Conservation (phyloP, 2,797 vertebrate genomes). For the Hippopotamyrus pictus region DNA sequence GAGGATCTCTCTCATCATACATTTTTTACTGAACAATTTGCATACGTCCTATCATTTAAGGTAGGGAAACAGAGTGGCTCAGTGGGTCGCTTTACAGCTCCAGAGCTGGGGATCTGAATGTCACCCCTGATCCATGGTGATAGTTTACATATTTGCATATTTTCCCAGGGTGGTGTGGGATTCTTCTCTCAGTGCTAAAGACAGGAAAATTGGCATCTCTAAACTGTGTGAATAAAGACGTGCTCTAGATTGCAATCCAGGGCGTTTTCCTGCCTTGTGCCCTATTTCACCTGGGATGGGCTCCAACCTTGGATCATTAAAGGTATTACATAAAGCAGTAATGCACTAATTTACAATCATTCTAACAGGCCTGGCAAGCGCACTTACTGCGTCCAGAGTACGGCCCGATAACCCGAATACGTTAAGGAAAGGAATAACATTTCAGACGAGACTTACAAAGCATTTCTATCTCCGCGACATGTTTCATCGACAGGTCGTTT, state of each 20-base stretch:
- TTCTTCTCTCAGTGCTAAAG: not conserved
- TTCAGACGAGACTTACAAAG: slow-evolving; percentile 69
- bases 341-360: not conserved
- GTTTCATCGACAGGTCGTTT: slow-evolving; percentile 57
- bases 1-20: not conserved
- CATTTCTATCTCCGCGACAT: slow-evolving; percentile 77
- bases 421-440: not conserved
- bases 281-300: not conserved
- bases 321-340: not conserved
- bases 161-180: not conserved
- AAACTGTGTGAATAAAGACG: too few relatives aligned
- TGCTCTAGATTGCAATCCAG: not conserved
- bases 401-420: not conserved
- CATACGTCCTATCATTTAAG: not conserved
- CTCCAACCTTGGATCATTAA: not conserved
- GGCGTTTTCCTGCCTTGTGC: not conserved
- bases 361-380: not conserved
- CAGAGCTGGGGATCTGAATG: not conserved
- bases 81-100: not conserved
- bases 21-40: not conserved
- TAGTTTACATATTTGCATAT: not conserved
- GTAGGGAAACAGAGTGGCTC: too few relatives aligned
- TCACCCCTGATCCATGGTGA: not conserved
- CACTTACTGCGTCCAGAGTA: not conserved
- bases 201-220: not conserved